Evolutionary conservation across 2,797 vertebrate species (phyloP), one percentile per base, ranked within the genome.

Genomic region (Pterois miles): DNA sequence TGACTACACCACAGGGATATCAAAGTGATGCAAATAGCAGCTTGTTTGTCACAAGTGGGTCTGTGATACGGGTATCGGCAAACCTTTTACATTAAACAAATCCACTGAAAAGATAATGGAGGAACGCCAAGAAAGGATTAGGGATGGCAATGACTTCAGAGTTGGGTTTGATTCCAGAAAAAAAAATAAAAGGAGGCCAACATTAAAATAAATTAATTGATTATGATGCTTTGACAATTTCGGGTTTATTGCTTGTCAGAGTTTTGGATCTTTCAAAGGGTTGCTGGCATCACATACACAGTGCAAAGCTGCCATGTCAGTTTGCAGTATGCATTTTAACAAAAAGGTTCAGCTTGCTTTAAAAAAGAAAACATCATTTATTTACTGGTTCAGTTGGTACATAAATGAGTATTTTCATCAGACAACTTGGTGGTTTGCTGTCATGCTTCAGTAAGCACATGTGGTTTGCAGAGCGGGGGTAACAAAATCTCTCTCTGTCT

Each of bases 1-100:
- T 48, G 48, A 82, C 40, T 33, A 36, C 69, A 50, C 57, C 1
- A 56, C 69, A 7, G 71, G 38, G 65, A 71, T 77, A 84, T 89
- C 79, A 89, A 87, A 90, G 73, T 6, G 22, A 91, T 86, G 80
- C 83, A 82, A 89, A 88, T 48, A 23, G 64, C 69, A 74, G 66
- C 71, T 57, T 78, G 83, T 87, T 84, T 84, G 67, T 78, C 76
- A 52, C 80, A 76, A 88, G 62, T 76, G 79, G 9, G 0, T 56
- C 78, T 85, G 67, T 84, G 64, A 74, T 84, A 59, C 8, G 40
- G 71, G 63, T 31, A 73, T 75, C 27, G 2, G 65, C 11, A 48
- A 71, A 75, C 65, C 64, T 74, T 81, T 77, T 48, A 88, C 72
- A 91, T 91, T 78, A 87, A 90, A 86, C 65, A 57, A 70, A 59